These are phyloP conservation scores for Anseranas semipalmata DNA, from an alignment of 2,113 vertebrate species.

Conservation along the genomic window DNA sequence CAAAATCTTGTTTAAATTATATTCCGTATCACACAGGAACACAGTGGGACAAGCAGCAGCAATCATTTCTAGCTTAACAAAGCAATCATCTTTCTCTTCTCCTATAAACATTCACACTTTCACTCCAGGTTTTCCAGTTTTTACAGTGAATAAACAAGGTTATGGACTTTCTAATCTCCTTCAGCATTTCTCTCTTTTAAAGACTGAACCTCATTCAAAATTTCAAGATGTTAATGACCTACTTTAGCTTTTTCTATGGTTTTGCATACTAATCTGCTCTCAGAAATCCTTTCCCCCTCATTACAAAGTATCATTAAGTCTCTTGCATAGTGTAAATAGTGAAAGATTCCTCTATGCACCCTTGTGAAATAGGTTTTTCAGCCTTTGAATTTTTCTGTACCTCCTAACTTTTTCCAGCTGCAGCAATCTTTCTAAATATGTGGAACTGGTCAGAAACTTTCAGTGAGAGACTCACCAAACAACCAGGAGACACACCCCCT, in stretches of 20 bases:
- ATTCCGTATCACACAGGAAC: background rate
- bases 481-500: background rate
- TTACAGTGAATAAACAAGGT: background rate
- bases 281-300: background rate
- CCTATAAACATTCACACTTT: fast-evolving
- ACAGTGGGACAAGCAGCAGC: background rate
- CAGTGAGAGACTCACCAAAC: background rate
- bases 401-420: background rate
- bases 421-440: fast-evolving
- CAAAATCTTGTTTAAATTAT: background rate
- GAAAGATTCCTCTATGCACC: background rate
- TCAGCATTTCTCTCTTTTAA: background rate
- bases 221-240: background rate
- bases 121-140: background rate
- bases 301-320: background rate
- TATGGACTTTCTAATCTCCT: background rate
- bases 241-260: background rate
- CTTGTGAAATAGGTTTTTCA: background rate
- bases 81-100: background rate
- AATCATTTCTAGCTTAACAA: background rate
- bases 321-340: background rate
- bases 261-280: background rate
- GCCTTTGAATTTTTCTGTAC: background rate
- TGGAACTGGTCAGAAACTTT: background rate
- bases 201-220: background rate